Evolutionary conservation across 2,888 invertebrate species (phyloP).

Genomic region (Drosophila gaucha): DNA sequence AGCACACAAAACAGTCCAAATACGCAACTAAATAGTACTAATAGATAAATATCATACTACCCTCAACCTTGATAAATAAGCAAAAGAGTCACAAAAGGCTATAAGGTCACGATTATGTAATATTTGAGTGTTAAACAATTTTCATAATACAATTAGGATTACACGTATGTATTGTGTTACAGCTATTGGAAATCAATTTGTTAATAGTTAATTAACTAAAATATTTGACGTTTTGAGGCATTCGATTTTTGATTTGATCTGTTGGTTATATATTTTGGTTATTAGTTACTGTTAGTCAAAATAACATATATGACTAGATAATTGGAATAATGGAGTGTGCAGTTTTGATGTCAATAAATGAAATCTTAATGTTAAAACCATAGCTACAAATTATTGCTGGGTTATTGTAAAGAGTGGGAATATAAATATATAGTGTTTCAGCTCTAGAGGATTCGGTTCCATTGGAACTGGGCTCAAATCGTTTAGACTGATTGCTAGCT

Average conservation of each 20-base stretch:
- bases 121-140: slow-evolving; percentile 28
- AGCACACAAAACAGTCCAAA: slow-evolving; percentile 72
- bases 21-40: slow-evolving; percentile 63
- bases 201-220: slow-evolving; percentile 24
- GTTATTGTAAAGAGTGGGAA: neutral
- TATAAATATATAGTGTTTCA: neutral
- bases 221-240: neutral
- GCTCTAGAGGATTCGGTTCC: neutral
- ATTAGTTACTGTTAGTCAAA: slow-evolving; percentile 36
- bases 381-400: slow-evolving; percentile 17
- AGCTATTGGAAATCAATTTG: slow-evolving; percentile 25
- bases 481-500: slow-evolving; percentile 13
- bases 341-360: slow-evolving; percentile 77
- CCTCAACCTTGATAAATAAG: slow-evolving; percentile 8
- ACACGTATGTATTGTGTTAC: slow-evolving; percentile 10
- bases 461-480: neutral
- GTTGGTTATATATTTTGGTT: slow-evolving; percentile 15
- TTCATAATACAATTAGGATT: neutral
- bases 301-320: slow-evolving; percentile 40
- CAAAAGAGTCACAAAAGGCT: neutral
- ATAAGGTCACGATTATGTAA: neutral
- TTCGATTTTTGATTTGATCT: slow-evolving; percentile 1
- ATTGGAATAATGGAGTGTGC: slow-evolving; percentile 62
- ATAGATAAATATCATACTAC: slow-evolving; percentile 18
- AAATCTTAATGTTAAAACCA: slow-evolving; percentile 69